Evolutionary conservation across 2,888 invertebrate genomes (phyloP).

Genomic region (Drosophila nr. medialis): DNA sequence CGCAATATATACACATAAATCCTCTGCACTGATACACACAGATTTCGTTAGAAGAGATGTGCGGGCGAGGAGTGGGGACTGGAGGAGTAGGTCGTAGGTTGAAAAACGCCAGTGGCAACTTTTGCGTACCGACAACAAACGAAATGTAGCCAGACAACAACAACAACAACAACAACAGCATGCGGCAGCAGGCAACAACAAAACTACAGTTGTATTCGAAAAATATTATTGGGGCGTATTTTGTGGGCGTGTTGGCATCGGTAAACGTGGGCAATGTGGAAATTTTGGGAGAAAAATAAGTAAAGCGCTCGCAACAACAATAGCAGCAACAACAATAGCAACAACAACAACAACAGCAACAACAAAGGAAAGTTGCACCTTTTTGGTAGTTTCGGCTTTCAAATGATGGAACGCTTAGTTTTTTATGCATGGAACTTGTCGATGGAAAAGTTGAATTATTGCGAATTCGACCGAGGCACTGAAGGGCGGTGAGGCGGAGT

Average conservation of each 20-base stretch:
- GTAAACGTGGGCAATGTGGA: slow-evolving; percentile 20
- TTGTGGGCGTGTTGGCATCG: slow-evolving; percentile 49
- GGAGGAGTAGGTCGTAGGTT: slow-evolving; percentile 36
- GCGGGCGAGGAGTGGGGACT: not conserved
- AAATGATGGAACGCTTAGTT: slow-evolving; percentile 65
- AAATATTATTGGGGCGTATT: slow-evolving; percentile 74
- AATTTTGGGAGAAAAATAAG: slow-evolving; percentile 25
- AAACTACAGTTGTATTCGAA: slow-evolving; percentile 54
- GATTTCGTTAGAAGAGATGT: slow-evolving; percentile 49
- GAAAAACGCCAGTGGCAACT: slow-evolving; percentile 51
- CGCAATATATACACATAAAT: slow-evolving; percentile 79
- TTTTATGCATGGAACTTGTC: slow-evolving; percentile 68
- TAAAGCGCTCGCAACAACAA: slow-evolving; percentile 30
- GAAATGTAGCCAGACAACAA: slow-evolving; percentile 43
- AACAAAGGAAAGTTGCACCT: slow-evolving; percentile 55
- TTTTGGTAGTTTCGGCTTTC: slow-evolving; percentile 37
- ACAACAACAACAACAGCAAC: slow-evolving; percentile 2
- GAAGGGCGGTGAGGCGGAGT: not conserved
- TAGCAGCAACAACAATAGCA: slow-evolving; percentile 11
- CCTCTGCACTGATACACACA: slow-evolving; percentile 77
- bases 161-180: slow-evolving; percentile 7
- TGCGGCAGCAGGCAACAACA: slow-evolving; percentile 12
- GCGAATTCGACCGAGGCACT: slow-evolving; percentile 29
- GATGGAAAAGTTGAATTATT: slow-evolving; percentile 72
- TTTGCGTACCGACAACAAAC: slow-evolving; percentile 51